These are phyloP conservation scores for Gymnocheta viridis DNA, from an alignment of 2,888 invertebrate genomes.

Conservation along the genomic window DNA sequence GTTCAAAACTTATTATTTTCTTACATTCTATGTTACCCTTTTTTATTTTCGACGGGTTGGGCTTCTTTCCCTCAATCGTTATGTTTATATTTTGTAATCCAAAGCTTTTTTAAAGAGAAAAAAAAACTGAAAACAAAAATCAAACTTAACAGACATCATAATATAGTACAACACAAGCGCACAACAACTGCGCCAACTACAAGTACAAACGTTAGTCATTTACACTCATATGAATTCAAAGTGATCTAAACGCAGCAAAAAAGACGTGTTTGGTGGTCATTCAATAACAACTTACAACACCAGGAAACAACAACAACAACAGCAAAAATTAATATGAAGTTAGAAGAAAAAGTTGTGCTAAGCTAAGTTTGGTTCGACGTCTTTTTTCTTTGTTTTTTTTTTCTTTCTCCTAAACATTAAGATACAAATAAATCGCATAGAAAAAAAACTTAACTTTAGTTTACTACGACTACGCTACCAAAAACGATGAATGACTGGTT, in stretches of 20 bases:
- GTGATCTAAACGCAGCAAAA: conserved; percentile 47
- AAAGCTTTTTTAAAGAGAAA: conserved; percentile 8
- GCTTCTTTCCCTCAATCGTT: conserved; percentile 18
- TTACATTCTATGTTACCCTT: too few species aligned
- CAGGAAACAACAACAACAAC: not conserved
- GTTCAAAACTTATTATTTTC: too few species aligned
- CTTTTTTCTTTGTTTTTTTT: not conserved
- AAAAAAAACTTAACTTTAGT: conserved; percentile 32
- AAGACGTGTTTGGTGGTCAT: conserved; percentile 63
- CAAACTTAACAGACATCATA: conserved; percentile 30
- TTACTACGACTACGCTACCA: conserved; percentile 46
- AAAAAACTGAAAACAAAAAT: conserved; percentile 1
- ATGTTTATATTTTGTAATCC: conserved; percentile 41
- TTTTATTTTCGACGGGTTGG: not conserved
- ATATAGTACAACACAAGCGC: not conserved
- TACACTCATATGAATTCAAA: conserved; percentile 40
- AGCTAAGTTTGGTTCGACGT: conserved; percentile 3
- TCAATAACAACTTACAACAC: conserved; percentile 43
- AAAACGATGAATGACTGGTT: conserved; percentile 67
- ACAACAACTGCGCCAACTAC: conserved; percentile 35
- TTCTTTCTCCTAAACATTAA: conserved; percentile 52
- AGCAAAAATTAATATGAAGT: conserved; percentile 5
- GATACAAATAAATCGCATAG: conserved; percentile 61
- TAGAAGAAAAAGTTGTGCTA: conserved; percentile 48
- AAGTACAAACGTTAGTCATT: conserved; percentile 46